Evolutionary conservation across 2,797 vertebrate genomes (phyloP), one percentile per base, ranked within the genome.

Genomic region (Sebastiscus tertius): DNA sequence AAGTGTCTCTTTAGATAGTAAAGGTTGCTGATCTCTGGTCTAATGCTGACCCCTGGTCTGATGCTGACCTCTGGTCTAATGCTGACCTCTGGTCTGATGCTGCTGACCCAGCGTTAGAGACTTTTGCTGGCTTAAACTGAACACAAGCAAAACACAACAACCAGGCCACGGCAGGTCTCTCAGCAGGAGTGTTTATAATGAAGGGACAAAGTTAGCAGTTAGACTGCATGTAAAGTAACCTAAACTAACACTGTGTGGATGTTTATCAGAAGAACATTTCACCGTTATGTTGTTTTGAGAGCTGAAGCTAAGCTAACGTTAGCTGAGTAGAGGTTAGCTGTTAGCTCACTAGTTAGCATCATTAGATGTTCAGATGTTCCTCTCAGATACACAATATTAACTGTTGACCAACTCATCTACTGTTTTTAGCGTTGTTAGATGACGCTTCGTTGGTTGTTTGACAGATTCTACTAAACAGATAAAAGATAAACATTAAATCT

Each of bases 291-390:
- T 2, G 20, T 72, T 22, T n/a, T 2, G 4, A 31, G 6, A 6
- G 1, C 0, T 14, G 3, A 62, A 34, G 14, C 12, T 5, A 27
- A 29, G 9, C 13, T 52, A 75, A 75, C 13, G 27, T 1, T 8
- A 24, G 55, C 55, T 11, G 10, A 3, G 59, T 10, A 9, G 0
- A n/a, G 11, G 16, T 26, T 85, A 84, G 68, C 78, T 81, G 79
- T 81, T 79, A 84, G 66, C 69, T 80, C 60, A 2, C 8, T 9
- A 8, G 10, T 46, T 87, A 86, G 79, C 87, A 64, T 13, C 63
- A 56, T 61, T 71, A 79, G 31, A 26, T 29, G 29, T 58, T 69
- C 3, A 11, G 10, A 4, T 36, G 12, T 36, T 5, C 12, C 2
- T 1, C 7, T 36, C 26, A 59, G 55, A 29, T 14, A 7, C 0